Evolutionary conservation across 1,140 invertebrate genomes (phyloP).

Genomic region (Himalopsyche phryganea): DNA sequence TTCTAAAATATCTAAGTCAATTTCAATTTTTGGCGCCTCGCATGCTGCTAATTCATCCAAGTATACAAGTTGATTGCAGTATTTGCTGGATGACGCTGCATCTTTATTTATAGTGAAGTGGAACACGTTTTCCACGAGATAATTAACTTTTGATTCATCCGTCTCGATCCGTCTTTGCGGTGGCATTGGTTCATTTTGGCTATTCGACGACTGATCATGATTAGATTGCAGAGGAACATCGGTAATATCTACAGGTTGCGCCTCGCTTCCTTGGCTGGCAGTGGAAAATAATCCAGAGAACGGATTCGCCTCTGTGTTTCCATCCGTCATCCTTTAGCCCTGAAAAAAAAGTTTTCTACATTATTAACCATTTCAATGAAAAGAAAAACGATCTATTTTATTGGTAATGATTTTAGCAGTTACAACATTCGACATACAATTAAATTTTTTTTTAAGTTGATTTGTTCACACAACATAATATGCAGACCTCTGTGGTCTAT

Average conservation of each 20-base stretch:
- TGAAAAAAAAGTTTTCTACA: too few species aligned
- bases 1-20: constrained; percentile 64
- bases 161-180: neutral
- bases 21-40: constrained; percentile 45
- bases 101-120: constrained; percentile 61
- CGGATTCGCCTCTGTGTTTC: constrained; percentile 18
- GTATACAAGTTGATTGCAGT: constrained; percentile 51
- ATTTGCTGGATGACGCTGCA: constrained; percentile 36
- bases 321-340: constrained; percentile 11
- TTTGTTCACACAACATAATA: too few species aligned
- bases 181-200: neutral
- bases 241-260: too few species aligned
- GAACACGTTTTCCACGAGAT: constrained; percentile 63
- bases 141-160: constrained; percentile 37
- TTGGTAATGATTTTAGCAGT: too few species aligned
- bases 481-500: too few species aligned
- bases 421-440: too few species aligned
- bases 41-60: constrained; percentile 55
- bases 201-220: neutral
- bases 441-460: too few species aligned
- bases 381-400: too few species aligned
- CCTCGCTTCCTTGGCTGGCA: neutral
- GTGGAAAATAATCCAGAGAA: constrained; percentile 23
- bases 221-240: too few species aligned
- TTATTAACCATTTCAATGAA: too few species aligned